Evolutionary conservation across 1,140 invertebrate genomes (phyloP).

Genomic region (Pogonomyrmex barbatus): DNA sequence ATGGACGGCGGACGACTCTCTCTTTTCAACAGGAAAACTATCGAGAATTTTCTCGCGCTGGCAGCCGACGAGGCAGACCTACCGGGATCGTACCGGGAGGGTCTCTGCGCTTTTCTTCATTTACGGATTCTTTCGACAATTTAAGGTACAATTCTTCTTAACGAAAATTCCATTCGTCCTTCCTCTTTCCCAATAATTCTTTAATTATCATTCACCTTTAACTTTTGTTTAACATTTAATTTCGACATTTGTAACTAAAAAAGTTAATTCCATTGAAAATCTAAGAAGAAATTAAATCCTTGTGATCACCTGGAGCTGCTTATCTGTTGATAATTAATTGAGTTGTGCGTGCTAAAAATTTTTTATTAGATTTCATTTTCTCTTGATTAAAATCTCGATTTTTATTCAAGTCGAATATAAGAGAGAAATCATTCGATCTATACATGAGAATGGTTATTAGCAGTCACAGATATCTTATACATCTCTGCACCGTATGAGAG

Average conservation of each 20-base stretch:
- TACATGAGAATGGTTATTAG: not conserved
- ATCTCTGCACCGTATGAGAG: not conserved
- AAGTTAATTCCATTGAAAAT: not conserved
- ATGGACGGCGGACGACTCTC: conserved; percentile 66
- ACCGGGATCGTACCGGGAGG: not conserved
- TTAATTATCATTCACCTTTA: not conserved
- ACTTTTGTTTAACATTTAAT: not conserved
- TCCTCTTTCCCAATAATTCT: not conserved
- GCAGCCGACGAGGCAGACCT: conserved; percentile 31
- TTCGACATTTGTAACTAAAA: not conserved
- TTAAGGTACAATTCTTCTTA: conserved; percentile 10
- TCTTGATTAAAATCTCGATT: not conserved
- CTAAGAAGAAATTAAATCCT: not conserved
- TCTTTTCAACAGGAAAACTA: conserved; percentile 56
- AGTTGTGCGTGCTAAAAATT: not conserved
- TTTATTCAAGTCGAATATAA: not conserved
- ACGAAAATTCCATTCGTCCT: not conserved
- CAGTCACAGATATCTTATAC: not conserved
- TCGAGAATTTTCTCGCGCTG: conserved; percentile 69
- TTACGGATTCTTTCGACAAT: conserved; percentile 17
- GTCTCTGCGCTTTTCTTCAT: not conserved
- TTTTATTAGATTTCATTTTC: not conserved
- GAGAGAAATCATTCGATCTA: not conserved
- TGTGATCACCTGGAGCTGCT: not conserved
- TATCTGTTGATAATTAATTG: not conserved